phyloP scores from a whole-genome alignment of 1,140 invertebrate species.

The Macrocentrus cingulum region DNA sequence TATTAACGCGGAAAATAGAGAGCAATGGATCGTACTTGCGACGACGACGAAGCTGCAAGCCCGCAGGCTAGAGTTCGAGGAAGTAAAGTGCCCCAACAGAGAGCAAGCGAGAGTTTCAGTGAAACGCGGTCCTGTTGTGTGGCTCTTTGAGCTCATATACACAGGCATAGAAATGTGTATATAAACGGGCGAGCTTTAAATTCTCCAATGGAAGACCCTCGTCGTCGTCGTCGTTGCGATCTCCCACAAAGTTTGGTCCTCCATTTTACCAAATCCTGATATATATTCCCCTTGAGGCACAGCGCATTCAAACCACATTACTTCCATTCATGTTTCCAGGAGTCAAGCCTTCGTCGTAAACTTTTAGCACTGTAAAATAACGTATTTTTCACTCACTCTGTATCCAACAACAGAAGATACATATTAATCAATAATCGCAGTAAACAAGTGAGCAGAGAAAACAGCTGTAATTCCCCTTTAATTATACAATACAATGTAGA shows the following conservation, averaged over 20 bases:
- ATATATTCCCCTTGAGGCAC: constrained; percentile 1
- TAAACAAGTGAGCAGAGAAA: too few species aligned
- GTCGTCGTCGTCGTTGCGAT: constrained; percentile 13
- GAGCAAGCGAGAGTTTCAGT: constrained; percentile 21
- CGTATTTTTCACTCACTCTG: too few species aligned
- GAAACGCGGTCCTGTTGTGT: background rate
- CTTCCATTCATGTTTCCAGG: background rate
- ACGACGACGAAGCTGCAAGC: too few species aligned
- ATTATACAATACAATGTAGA: too few species aligned
- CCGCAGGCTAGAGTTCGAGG: constrained; percentile 14
- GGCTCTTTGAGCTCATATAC: background rate
- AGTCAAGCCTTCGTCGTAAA: too few species aligned
- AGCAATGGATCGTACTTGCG: constrained; percentile 20
- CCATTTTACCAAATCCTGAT: constrained; percentile 11
- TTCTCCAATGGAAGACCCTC: constrained; percentile 21
- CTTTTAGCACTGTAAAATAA: too few species aligned
- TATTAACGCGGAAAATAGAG: constrained; percentile 16
- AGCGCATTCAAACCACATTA: background rate
- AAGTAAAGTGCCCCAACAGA: constrained; percentile 13
- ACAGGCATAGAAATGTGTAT: constrained; percentile 1
- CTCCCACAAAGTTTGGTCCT: constrained; percentile 12
- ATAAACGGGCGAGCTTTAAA: constrained; percentile 4
- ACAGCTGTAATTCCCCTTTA: too few species aligned
- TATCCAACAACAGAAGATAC: too few species aligned
- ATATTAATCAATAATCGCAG: too few species aligned